Percentiles rank a stretch among this genome's conserved stretches.
Evolutionary conservation across 2,797 vertebrate species (phyloP).

Genomic region (Artibeus jamaicensis): DNA sequence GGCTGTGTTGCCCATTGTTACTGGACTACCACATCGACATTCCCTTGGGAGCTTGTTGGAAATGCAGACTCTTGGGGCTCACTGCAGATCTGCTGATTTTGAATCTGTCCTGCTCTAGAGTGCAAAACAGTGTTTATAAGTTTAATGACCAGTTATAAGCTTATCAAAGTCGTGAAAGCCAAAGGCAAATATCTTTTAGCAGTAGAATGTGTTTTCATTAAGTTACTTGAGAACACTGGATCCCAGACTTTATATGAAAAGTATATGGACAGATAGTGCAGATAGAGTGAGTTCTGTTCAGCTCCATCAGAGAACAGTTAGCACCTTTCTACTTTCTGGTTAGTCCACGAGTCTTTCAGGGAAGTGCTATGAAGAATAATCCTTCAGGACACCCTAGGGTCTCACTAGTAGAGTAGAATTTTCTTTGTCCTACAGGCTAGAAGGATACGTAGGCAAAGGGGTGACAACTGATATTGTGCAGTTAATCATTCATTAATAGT

Average conservation of each 20-base stretch:
- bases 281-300: background rate
- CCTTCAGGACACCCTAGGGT: background rate
- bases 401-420: background rate
- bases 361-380: background rate
- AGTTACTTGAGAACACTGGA: background rate
- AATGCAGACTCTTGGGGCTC: background rate
- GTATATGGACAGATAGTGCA: background rate
- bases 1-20: background rate
- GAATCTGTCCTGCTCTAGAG: background rate
- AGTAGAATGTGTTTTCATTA: background rate
- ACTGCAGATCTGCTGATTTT: background rate
- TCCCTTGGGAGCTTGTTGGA: background rate
- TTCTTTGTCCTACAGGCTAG: background rate
- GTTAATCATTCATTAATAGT: background rate
- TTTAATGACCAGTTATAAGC: background rate
- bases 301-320: background rate
- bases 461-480: background rate
- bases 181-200: background rate
- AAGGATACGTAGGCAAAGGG: background rate
- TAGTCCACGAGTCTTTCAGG: background rate
- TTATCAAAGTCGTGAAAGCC: background rate
- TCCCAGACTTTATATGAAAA: background rate
- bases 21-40: background rate
- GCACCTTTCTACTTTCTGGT: background rate
- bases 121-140: background rate